These are phyloP conservation scores for Actinernus sp. DNA, from an alignment of 92 coral and sea anemone species.

Conservation along the genomic window DNA sequence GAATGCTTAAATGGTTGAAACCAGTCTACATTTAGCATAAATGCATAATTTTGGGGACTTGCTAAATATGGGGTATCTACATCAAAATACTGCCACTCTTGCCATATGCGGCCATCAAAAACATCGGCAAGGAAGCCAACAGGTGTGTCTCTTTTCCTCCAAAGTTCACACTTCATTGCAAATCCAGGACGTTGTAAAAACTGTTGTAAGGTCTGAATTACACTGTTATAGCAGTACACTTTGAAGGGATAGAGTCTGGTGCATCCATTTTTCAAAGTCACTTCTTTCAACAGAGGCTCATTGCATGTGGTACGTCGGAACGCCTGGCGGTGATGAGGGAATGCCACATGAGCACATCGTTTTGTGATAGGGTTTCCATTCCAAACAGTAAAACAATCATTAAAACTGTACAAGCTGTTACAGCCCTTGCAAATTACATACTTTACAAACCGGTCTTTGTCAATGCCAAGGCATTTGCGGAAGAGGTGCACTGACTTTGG, in stretches of 20 bases:
- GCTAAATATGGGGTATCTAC: constrained; percentile 64
- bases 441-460: constrained; percentile 17
- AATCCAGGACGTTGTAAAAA: constrained; percentile 52
- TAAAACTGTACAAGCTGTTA: constrained; percentile 32
- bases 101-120: constrained; percentile 72
- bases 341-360: constrained; percentile 31
- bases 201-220: constrained; percentile 29
- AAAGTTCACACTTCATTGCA: constrained; percentile 47
- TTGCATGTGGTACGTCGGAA: constrained; percentile 51
- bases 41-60: constrained; percentile 47
- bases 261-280: constrained; percentile 50
- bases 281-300: constrained; percentile 48
- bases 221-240: constrained; percentile 68
- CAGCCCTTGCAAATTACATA: constrained; percentile 27
- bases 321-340: constrained; percentile 61
- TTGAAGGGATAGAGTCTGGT: constrained; percentile 56
- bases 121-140: constrained; percentile 65
- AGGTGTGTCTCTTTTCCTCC: constrained; percentile 54
- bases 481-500: constrained; percentile 7
- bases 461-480: constrained; percentile 9
- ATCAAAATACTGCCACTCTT: constrained; percentile 65
- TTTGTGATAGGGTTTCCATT: constrained; percentile 35
- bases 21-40: no score
- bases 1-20: no score
- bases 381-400: constrained; percentile 34